These are phyloP conservation scores for Myrmecophaga tridactyla DNA, from an alignment of 2,113 vertebrate genomes.

Conservation along the genomic window DNA sequence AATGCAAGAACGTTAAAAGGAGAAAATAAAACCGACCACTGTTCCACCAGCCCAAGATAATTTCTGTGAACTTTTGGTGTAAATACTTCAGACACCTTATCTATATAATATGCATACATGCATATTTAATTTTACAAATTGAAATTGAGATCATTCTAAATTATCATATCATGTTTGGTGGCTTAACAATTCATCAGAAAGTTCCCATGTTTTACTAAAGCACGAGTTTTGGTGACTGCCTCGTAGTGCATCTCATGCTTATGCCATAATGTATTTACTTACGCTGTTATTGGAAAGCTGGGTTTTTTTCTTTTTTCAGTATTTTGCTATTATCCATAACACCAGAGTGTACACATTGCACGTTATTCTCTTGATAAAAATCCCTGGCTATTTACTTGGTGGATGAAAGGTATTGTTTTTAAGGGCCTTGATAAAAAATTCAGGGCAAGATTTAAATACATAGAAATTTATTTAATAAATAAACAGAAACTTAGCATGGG, in stretches of 20 bases:
- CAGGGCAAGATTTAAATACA: background rate
- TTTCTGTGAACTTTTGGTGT: background rate
- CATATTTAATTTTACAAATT: background rate
- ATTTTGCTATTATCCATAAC: background rate
- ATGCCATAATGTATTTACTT: background rate
- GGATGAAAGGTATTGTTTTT: background rate
- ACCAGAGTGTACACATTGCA: background rate
- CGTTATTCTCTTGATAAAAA: background rate
- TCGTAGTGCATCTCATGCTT: rapidly evolving
- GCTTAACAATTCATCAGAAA: background rate
- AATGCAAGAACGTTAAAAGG: background rate
- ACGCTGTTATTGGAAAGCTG: background rate
- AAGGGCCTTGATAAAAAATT: background rate
- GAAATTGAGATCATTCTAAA: background rate
- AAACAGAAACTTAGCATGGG: background rate
- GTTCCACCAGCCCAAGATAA: background rate
- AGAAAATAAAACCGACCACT: background rate
- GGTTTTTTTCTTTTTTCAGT: background rate
- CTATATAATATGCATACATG: background rate
- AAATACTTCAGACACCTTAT: background rate
- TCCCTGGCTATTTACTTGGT: background rate
- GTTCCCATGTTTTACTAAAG: background rate
- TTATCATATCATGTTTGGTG: background rate
- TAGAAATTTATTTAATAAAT: background rate
- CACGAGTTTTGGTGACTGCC: background rate